Base-by-base conservation (phyloP, 2,888 invertebrate genomes). In the Bruchidius siliquastri region DNA sequence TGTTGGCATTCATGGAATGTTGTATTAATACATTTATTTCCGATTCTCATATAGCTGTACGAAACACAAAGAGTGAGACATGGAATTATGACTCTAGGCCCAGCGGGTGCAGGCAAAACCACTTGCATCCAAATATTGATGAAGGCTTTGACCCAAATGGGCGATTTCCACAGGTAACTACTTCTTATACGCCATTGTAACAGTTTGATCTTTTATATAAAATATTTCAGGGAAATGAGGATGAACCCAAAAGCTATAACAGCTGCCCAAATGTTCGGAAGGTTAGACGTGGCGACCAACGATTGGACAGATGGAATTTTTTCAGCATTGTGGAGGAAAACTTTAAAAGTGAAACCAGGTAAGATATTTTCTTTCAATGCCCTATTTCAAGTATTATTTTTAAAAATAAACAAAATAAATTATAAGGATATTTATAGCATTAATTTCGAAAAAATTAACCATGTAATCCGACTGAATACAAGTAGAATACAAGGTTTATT, bases 251-350 rank as follows among this genome's bases (percentile, higher is more conserved):
- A 98, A 88, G 96, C 98, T 20, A 98, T 98, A 82, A 98, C 98
- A 20, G 96, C 98, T 0, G 93, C 97, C 0, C 98, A 98, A 89
- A 98, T 98, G 98, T 98, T 98, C 85, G 98, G 98, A 0, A 91
- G 96, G 30, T 88, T 98, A 22, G 98, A 98, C 84, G 98, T 98
- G 0, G 97, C 98, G 1, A 98, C 98, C 0, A 98, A 98, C 83
- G 98, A 98, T 84, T 98, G 98, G 98, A 98, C 98, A 0, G 98
- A 98, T 85, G 98, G 98, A 6, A 97, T 98, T 82, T 98, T 98
- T 87, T 97, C 98, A 0, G 96, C 98, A 0, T 88, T 98, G 0
- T 98, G 98, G 98, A 90, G 98, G 67, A 96, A 97, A 87, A 97
- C 98, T 0, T 89, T 97, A 0, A 96, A 96, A 87, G 88, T 94